Evolutionary conservation across 1,140 invertebrate species (phyloP).

Genomic region (Sarcophaga bullata): DNA sequence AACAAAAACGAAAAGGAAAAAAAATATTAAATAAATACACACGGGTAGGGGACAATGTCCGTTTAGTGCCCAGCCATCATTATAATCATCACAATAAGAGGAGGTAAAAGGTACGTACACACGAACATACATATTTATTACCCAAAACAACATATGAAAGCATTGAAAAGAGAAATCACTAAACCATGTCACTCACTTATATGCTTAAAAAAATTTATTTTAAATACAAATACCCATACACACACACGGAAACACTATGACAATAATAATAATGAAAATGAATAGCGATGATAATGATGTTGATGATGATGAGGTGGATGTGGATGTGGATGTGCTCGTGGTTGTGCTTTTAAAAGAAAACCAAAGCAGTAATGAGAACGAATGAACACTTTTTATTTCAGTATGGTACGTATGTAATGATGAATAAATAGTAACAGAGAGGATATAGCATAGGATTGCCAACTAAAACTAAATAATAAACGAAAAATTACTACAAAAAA

Average conservation of each 20-base stretch:
- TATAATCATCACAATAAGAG: too few species aligned
- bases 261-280: background rate
- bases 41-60: constrained; percentile 28
- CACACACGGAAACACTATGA: background rate
- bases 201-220: background rate
- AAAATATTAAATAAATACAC: background rate
- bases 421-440: too few species aligned
- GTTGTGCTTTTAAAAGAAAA: too few species aligned
- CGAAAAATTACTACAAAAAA: too few species aligned
- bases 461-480: too few species aligned
- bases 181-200: constrained; percentile 5
- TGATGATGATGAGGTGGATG: background rate
- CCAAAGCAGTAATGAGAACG: too few species aligned
- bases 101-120: too few species aligned
- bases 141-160: background rate
- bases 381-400: too few species aligned
- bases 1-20: too few species aligned
- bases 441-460: too few species aligned
- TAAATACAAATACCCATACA: background rate
- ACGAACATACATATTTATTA: too few species aligned
- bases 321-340: background rate
- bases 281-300: background rate
- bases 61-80: background rate
- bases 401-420: background rate
- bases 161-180: background rate